These are phyloP conservation scores for Channa striata DNA, from an alignment of 2,797 vertebrate species.

Conservation along the genomic window DNA sequence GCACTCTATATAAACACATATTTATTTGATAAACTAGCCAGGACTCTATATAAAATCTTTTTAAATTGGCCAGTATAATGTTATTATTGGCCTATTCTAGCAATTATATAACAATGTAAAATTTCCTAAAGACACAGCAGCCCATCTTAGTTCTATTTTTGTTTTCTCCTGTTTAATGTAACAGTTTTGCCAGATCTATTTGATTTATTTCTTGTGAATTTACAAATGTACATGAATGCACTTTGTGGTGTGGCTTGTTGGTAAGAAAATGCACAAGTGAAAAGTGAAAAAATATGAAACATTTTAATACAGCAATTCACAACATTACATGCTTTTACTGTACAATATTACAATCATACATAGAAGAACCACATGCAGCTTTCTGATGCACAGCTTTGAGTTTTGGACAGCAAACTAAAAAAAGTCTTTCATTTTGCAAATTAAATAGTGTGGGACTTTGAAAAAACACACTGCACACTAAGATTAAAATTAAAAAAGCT, in stretches of 20 bases:
- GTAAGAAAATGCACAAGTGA: not conserved
- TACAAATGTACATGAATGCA: not conserved
- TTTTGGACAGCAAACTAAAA: constrained; percentile 51
- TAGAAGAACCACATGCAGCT: constrained; percentile 69
- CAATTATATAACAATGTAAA: too few species aligned
- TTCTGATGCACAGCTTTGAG: constrained; percentile 41
- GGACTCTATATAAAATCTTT: not conserved
- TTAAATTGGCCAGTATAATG: not conserved
- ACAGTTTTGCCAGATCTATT: not conserved
- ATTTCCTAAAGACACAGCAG: not conserved
- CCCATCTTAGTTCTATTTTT: not conserved
- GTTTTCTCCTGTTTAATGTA: not conserved
- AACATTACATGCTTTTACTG: constrained; percentile 77
- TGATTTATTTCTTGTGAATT: constrained; percentile 5
- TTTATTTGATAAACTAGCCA: not conserved
- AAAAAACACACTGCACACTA: constrained; percentile 42
- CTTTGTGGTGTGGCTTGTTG: not conserved
- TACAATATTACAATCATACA: constrained; percentile 64
- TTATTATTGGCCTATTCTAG: not conserved
- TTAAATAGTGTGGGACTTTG: constrained; percentile 42
- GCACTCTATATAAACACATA: too few species aligned
- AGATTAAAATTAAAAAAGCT: constrained; percentile 37
- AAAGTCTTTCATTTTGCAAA: constrained; percentile 51
- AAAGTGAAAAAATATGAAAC: constrained; percentile 72
- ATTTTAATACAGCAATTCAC: constrained; percentile 74